Evolutionary conservation across 2,797 vertebrate genomes (phyloP).

Genomic region (Platyrinchus mystaceus): DNA sequence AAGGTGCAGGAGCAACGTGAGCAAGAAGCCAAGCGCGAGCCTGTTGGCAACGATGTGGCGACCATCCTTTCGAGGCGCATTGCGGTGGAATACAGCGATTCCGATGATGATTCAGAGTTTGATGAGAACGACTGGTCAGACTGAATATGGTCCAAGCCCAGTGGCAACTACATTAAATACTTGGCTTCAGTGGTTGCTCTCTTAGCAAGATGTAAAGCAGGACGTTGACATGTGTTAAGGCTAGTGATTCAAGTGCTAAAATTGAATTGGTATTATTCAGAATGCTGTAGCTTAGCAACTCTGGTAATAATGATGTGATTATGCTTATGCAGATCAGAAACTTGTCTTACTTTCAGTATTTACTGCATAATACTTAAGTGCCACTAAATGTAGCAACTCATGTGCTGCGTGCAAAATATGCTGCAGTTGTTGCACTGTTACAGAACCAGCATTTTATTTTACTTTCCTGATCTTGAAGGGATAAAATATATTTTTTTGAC

Average conservation of each 20-base stretch:
- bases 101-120: conserved; percentile 93
- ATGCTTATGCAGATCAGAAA: conserved; percentile 72
- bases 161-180: neutral
- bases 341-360: conserved; percentile 75
- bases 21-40: conserved; percentile 93
- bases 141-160: conserved; percentile 62
- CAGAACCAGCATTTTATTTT: conserved; percentile 65
- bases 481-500: conserved; percentile 56
- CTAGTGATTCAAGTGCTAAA: neutral
- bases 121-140: conserved; percentile 98
- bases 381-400: conserved; percentile 73
- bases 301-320: conserved; percentile 69
- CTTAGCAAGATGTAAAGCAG: neutral
- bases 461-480: conserved; percentile 41
- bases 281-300: conserved; percentile 72
- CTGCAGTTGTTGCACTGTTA: conserved; percentile 69
- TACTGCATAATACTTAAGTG: conserved; percentile 76
- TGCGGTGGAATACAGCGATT: conserved; percentile 96
- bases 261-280: conserved; percentile 35
- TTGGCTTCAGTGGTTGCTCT: neutral
- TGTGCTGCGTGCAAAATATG: conserved; percentile 57
- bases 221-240: neutral
- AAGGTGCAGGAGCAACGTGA: conserved; percentile 98
- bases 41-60: conserved; percentile 93
- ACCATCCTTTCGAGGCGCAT: conserved; percentile 95